Base-by-base conservation (phyloP, 1,140 invertebrate species). In the Brachystomella parvula region DNA sequence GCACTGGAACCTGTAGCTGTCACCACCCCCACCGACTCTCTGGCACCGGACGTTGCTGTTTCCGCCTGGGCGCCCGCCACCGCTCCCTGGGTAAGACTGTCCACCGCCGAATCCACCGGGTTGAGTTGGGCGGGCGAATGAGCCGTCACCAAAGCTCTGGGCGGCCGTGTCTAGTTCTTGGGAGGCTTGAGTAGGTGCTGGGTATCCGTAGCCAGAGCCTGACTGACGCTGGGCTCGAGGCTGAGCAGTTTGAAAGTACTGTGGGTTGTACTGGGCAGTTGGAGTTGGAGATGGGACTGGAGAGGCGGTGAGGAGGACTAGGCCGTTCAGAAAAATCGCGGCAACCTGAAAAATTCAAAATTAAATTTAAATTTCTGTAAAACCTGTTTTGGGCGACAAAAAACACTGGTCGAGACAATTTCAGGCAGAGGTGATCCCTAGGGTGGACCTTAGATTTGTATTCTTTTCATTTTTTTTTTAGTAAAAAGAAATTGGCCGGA, bases 221-320 rank as follows among this genome's bases (percentile, higher is more conserved):
- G 49, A 53, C 49, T 53, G 49, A 53, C 49, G 49, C 49, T 53
- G 12, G 49, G 49, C 49, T 53, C 49, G 24, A 53, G 12, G 9
- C 21, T 12, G 49, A 12, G 49, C 24, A 6, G 49, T 12, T 24
- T 53, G 49, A 24, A 53, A 53, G 21, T 15, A 53, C 49, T 53
- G 49, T 53, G 12, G 49, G 49, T 53, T 53, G 21, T 53, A 53
- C 49, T 53, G 49, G 3, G 49, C 49, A 12, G 49, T 53, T 53
- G 49, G 49, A 24, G 49, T 53, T 53, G 49, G 49, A 12, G 24
- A 12, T 19, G 49, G 49, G 6, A 24, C 12, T 15, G 49, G 12
- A 15, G 15, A 53, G 24, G 49, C n/a, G n/a, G n/a, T 17, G 49
- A 53, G 49, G 21, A 53, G 12, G 49, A 53, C 49, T 15, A 53